phyloP scores from a whole-genome alignment of 2,113 vertebrate genomes.

The Callaeas wilsoni region DNA sequence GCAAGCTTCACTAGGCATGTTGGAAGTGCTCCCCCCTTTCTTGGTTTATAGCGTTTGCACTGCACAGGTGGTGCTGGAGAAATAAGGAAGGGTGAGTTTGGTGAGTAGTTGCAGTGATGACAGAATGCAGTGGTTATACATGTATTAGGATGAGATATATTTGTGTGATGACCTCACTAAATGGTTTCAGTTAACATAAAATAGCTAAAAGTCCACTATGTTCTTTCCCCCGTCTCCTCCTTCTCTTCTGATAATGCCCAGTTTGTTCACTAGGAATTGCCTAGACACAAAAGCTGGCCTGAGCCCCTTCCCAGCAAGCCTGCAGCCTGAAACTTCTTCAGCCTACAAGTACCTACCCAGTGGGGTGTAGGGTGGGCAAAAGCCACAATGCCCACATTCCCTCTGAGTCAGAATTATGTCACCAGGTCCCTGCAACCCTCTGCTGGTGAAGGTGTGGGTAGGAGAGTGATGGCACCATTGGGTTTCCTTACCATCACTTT shows the following conservation, averaged over 20 bases:
- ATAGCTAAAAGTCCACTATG: not conserved
- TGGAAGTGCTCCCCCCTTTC: not conserved
- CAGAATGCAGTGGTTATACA: not conserved
- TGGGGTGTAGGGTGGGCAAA: not conserved
- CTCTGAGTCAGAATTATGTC: not conserved
- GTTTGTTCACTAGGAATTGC: not conserved
- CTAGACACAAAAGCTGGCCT: not conserved
- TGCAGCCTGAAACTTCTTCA: not conserved
- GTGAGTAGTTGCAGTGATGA: not conserved
- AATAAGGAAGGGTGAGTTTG: not conserved
- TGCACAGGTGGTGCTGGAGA: not conserved
- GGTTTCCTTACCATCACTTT: not conserved
- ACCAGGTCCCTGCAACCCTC: not conserved
- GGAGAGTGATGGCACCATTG: not conserved
- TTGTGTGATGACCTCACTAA: not conserved
- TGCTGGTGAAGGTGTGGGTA: not conserved
- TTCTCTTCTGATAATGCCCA: not conserved
- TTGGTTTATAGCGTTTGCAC: not conserved
- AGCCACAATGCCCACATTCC: not conserved
- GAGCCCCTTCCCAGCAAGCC: not conserved
- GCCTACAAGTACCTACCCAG: too few species aligned
- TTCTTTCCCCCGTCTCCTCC: rapidly evolving
- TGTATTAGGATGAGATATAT: not conserved
- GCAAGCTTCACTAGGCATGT: not conserved
- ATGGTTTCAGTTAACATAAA: not conserved